Evolutionary conservation across 1,140 invertebrate species (phyloP), one percentile per base, ranked within the genome.

Genomic region (Drosophila punjabiensis): DNA sequence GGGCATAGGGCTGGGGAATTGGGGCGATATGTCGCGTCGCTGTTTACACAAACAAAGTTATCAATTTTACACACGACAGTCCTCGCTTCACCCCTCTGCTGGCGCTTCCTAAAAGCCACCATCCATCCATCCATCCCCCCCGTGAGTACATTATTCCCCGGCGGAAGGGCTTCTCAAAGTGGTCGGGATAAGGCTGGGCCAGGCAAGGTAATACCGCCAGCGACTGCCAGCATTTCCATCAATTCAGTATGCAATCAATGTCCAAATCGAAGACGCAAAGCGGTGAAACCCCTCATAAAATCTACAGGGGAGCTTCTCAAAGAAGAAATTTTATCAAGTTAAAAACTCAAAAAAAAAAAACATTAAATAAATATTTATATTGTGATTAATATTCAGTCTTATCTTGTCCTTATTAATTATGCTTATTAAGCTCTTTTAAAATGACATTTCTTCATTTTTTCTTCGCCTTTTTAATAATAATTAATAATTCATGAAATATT

Each of bases 21-120:
- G 33, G 43, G 70, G 53, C 47, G 52, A 64, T 82, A 86, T 88
- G 86, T 85, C 86, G 86, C 86, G 82, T 79, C 85, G 85, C 85
- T 88, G 86, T 88, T 88, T 88, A 89, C 86, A 89, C 86, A 89
- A 89, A 89, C 86, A 89, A 89, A 89, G 86, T 90, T 90, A 89
- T 89, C 86, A 89, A 89, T 86, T 89, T 90, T 90, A 89, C 86
- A 86, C 86, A 90, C 81, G 82, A 79, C 66, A 74, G 71, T 75
- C 45, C 55, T 20, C 16, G 56, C 56, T 41, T 41, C 63, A 41
- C 39, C 39, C 61, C 69, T 37, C 69, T 37, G 50, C 48, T 20
- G 33, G 4, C 35, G 59, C 75, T 66, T 66, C 52, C 70, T 58
- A 58, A 58, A 39, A 58, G 55, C 55, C 35, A 28, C 55, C 35